Percentiles rank a stretch among this genome's conserved stretches.
phyloP scores from a whole-genome alignment of 2,113 vertebrate genomes.

The Anarrhichthys ocellatus region DNA sequence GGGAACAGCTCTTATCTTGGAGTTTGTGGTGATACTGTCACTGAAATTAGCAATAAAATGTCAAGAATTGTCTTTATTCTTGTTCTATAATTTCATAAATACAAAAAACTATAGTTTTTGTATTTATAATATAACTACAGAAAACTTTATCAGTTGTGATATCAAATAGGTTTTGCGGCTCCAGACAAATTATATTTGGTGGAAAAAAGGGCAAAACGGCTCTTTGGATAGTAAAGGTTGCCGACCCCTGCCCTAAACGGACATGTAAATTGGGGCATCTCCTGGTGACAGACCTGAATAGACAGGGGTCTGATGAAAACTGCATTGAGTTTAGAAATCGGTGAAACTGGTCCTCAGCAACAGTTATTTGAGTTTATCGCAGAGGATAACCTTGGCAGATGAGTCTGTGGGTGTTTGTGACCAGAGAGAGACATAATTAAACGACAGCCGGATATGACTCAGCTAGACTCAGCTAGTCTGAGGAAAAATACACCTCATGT shows the following conservation, averaged over 20 bases:
- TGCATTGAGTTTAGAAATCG: not conserved
- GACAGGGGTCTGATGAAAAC: not conserved
- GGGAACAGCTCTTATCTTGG: no score
- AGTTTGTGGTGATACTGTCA: no score
- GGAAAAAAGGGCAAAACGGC: no score
- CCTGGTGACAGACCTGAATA: not conserved
- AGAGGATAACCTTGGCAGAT: conserved; percentile 28
- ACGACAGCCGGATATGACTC: conserved; percentile 40
- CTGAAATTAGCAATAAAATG: no score
- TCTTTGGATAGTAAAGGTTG: no score
- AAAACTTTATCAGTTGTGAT: no score
- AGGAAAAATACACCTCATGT: not conserved
- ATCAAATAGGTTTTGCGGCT: no score
- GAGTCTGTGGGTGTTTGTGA: conserved; percentile 42
- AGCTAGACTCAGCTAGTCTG: conserved; percentile 24
- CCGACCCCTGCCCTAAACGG: not conserved
- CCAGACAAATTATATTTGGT: no score
- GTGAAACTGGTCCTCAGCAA: not conserved
- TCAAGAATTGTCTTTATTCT: no score
- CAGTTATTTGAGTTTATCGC: conserved; percentile 2
- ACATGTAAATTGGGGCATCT: not conserved
- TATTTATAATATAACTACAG: no score
- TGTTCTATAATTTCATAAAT: no score
- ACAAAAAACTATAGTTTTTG: no score
- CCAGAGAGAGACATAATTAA: conserved; percentile 37